A percentile compares a stretch with the other conserved stretches of the same genome.
phyloP scores from a whole-genome alignment of 2,797 vertebrate species.

The Myripristis murdjan region DNA sequence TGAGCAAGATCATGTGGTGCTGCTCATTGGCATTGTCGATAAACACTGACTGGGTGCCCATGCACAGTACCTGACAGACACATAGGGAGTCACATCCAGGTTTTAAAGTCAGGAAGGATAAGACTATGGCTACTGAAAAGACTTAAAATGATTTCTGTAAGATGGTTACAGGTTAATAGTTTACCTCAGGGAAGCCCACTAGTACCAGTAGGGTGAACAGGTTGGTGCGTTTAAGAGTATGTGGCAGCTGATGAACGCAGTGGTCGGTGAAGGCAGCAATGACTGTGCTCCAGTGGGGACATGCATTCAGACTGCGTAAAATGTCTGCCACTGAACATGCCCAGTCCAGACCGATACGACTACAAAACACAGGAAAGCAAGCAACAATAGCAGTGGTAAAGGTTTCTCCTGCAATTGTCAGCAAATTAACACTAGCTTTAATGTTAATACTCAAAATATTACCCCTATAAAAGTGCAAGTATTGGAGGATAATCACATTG shows the following conservation, averaged over 20 bases:
- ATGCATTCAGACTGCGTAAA: slow-evolving; percentile 90
- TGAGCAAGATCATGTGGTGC: slow-evolving; percentile 95
- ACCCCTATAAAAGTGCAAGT: too few species aligned
- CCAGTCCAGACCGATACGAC: slow-evolving; percentile 97
- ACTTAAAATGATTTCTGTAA: not conserved
- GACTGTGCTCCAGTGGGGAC: slow-evolving; percentile 90
- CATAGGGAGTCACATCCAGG: slow-evolving; percentile 10
- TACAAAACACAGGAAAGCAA: slow-evolving; percentile 58
- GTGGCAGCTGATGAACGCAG: slow-evolving; percentile 93
- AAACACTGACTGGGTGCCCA: slow-evolving; percentile 95
- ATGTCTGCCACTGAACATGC: slow-evolving; percentile 97
- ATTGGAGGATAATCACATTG: too few species aligned
- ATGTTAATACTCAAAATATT: too few species aligned
- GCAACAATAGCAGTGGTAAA: not conserved
- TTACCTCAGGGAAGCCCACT: slow-evolving; percentile 97
- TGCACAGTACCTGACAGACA: slow-evolving; percentile 92
- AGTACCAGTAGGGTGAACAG: slow-evolving; percentile 96
- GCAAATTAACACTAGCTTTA: not conserved
- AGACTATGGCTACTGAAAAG: not conserved
- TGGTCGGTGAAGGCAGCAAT: slow-evolving; percentile 94
- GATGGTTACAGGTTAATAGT: not conserved
- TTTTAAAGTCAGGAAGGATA: not conserved
- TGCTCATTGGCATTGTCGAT: slow-evolving; percentile 96
- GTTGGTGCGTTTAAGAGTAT: slow-evolving; percentile 94
- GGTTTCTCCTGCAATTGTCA: not conserved